phyloP scores from a whole-genome alignment of 2,113 vertebrate species.

The Campylomormyrus numenius region DNA sequence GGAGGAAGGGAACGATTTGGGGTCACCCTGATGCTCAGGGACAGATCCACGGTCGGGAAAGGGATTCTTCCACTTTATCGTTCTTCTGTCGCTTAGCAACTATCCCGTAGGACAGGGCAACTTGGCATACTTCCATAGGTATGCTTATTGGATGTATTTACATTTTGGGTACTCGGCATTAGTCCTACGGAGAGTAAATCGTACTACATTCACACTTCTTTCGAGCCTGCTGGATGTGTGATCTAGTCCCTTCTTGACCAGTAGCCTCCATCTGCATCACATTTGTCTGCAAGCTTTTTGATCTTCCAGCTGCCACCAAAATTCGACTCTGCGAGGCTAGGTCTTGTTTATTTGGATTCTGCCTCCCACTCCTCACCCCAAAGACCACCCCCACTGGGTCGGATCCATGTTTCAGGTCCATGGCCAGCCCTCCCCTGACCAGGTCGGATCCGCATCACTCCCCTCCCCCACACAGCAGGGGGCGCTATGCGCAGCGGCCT shows the following conservation, averaged over 20 bases:
- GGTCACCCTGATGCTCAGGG: neutral
- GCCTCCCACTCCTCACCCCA: neutral
- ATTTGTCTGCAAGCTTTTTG: constrained; percentile 1
- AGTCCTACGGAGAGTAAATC: neutral
- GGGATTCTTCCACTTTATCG: neutral
- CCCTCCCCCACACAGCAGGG: neutral
- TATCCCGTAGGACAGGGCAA: neutral
- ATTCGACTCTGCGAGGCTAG: neutral
- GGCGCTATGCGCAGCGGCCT: neutral
- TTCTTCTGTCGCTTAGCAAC: neutral
- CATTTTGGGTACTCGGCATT: neutral
- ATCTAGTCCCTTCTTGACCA: neutral
- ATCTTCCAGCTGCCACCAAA: neutral
- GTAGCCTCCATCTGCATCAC: constrained; percentile 10
- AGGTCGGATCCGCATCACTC: too few species aligned
- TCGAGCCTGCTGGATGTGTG: neutral
- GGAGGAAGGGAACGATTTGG: neutral
- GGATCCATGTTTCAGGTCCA: neutral
- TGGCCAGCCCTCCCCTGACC: neutral
- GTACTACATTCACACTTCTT: neutral
- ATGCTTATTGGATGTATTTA: neutral
- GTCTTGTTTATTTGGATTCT: constrained; percentile 15
- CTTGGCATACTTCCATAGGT: neutral
- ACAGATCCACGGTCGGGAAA: too few species aligned
- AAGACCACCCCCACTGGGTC: too few species aligned